Percentiles rank a stretch among this genome's conserved stretches.
These are phyloP conservation scores for Ophion costatus DNA, from an alignment of 2,888 invertebrate species.

Conservation along the genomic window DNA sequence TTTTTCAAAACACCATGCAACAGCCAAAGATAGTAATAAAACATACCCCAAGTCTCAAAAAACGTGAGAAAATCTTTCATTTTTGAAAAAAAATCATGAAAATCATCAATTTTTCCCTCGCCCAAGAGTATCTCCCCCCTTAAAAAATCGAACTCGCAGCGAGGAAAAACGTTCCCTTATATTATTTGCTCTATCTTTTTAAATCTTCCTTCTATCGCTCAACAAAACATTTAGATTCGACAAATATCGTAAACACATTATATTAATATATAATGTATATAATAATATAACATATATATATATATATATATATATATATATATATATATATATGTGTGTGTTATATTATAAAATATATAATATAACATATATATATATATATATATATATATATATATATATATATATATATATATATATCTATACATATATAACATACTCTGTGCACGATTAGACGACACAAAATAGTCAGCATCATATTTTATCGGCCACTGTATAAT, in stretches of 20 bases:
- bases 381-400: too few species aligned
- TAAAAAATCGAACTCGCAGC: constrained; percentile 1
- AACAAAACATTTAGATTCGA: constrained; percentile 37
- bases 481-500: constrained; percentile 35
- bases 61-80: too few species aligned
- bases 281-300: neutral
- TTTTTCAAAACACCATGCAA: too few species aligned
- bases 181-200: constrained; percentile 38
- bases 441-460: constrained; percentile 61
- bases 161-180: constrained; percentile 24
- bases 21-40: too few species aligned
- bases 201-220: constrained; percentile 22
- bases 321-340: too few species aligned
- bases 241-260: constrained; percentile 22
- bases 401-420: too few species aligned
- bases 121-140: too few species aligned
- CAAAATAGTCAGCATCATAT: constrained; percentile 46
- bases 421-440: constrained; percentile 33
- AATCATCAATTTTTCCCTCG: too few species aligned
- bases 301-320: constrained; percentile 3
- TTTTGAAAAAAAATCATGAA: too few species aligned
- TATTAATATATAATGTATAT: neutral
- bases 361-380: too few species aligned
- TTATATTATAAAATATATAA: too few species aligned
- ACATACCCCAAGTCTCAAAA: too few species aligned